Evolutionary conservation across 2,888 invertebrate species (phyloP), one percentile per base, ranked within the genome.

Genomic region (Apotomis turbidana): DNA sequence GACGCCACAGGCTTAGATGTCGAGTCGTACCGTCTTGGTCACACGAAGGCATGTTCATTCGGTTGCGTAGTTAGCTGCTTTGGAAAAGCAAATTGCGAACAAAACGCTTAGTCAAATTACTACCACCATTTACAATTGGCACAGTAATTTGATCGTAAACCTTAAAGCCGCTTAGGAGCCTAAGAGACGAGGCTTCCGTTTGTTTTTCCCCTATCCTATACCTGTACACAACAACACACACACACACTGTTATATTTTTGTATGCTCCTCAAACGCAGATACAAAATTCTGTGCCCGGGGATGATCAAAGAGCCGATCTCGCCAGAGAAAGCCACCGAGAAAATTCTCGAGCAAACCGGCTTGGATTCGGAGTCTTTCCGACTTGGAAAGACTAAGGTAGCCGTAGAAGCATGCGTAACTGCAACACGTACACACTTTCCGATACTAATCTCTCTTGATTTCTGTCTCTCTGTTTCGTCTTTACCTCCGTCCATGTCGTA

Each of bases 211-310:
- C 77, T 78, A 72, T 75, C 74, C 74, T 78, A 51, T 74, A 77
- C 77, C 79, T 74, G 46, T 58, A 67, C 67, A 67, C 49, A 58
- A n/a, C 83, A 77, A 83, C 79, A 76, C 80, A 84, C 80, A 76
- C 80, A 84, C 80, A 85, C 82, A 84, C 81, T 84, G 75, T 87
- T 87, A 85, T 87, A 83, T 84, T 85, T 85, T 81, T 84, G 80
- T 91, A 85, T 91, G 88, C 86, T 91, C 87, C 86, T 85, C 84
- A 87, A 94, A 95, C 94, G 95, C 96, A 98, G 98, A 97, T 99
- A 99, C 97, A 98, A 98, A 96, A 99, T 99, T 96, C 97, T 99
- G 96, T 98, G 98, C 95, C 98, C 99, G 92, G 97, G 97, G 94
- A 96, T 94, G 90, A 90, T 97, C 91, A 96, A 95, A 95, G 96